A percentile compares a stretch with the other conserved stretches of the same genome.
Conservation (phyloP, 1,140 invertebrate species). For the Luehdorfia chinensis region DNA sequence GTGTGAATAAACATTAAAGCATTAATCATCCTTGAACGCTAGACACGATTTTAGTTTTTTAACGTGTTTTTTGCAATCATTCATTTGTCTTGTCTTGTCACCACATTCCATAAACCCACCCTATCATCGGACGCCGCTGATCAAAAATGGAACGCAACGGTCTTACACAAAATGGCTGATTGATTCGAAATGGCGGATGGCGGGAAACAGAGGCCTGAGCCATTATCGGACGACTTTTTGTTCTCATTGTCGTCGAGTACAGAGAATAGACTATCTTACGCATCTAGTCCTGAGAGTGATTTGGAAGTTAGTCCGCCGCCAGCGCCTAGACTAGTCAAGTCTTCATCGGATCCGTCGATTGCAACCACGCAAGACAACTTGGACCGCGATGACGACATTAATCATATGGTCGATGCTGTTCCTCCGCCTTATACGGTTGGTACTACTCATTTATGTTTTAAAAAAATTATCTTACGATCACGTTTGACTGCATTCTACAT, state of each 20-base stretch:
- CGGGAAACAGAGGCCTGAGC: conserved; percentile 80
- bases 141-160: conserved; percentile 22
- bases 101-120: conserved; percentile 72
- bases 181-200: conserved; percentile 33
- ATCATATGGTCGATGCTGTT: conserved; percentile 74
- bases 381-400: conserved; percentile 79
- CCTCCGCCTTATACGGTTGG: conserved; percentile 88
- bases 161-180: conserved; percentile 34
- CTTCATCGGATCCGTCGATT: conserved; percentile 90
- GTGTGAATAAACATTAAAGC: conserved; percentile 47
- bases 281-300: conserved; percentile 96
- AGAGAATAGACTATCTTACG: conserved; percentile 91
- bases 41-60: conserved; percentile 61
- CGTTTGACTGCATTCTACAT: background rate
- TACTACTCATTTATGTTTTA: conserved; percentile 35
- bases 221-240: conserved; percentile 95
- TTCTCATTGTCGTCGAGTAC: conserved; percentile 95
- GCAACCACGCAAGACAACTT: conserved; percentile 80
- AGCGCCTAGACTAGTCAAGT: conserved; percentile 85
- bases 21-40: conserved; percentile 72
- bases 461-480: background rate
- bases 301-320: conserved; percentile 90
- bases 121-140: conserved; percentile 53
- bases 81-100: conserved; percentile 74
- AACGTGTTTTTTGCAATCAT: conserved; percentile 66